Base-by-base conservation (phyloP, 2,113 vertebrate genomes). In the Campylorhamphus procurvoides region DNA sequence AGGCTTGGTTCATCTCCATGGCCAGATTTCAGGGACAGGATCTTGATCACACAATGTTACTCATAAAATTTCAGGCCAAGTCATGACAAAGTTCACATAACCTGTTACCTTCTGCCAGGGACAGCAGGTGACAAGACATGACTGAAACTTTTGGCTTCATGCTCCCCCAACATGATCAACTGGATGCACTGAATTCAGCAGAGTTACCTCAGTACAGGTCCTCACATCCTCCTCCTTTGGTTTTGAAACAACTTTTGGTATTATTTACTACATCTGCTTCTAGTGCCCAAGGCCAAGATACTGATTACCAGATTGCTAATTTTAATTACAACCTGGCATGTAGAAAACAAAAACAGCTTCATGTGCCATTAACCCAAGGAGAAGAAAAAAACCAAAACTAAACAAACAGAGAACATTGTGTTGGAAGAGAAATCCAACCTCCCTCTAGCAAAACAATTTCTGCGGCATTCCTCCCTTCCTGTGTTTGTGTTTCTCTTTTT, bases 401-500 rank as follows among this genome's bases (percentile, higher is more conserved):
- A 91, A 53, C 62, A 93, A 87, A 16, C 10, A 1, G 3, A 91
- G 78, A 91, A 66, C 3, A 3, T 17, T 40, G 69, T 5, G 0
- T 2, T 79, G 83, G 91, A 87, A 88, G 68, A 84, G 72, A 89
- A 92, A 92, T 76, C 63, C 87, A 91, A 91, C 37, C 67, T 88
- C 64, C 31, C 72, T 89, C 64, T 79, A 76, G 96, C 76, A 82
- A 83, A 93, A 88, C 73, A 75, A 14, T 83, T 93, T 91, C 49
- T 94, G 91, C 0, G 18, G 84, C 84, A 95, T 96, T 96, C 58
- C 67, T 80, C 66, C 31, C 49, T 93, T 84, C 88, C 88, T 83
- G 58, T 86, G 92, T 96, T 96, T 94, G 78, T 94, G 78, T 89
- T 95, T 92, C 79, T 90, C 71, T 84, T 88, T 89, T 91, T 90